Evolutionary conservation across 37 sponge, comb jelly and placozoan species (phyloP).

Genomic region (Cliona cf. orientalis): DNA sequence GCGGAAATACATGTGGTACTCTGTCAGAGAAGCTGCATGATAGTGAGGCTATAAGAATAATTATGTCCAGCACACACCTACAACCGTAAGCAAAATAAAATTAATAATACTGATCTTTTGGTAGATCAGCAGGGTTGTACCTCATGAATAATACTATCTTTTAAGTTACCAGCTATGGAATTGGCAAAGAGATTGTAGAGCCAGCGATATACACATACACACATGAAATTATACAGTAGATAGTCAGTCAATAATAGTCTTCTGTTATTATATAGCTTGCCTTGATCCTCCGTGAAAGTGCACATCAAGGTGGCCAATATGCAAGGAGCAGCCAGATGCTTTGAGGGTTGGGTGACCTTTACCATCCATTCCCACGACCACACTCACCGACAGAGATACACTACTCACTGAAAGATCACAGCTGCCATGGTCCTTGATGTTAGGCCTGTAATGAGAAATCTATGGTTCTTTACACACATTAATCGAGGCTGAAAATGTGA

Average conservation of each 20-base stretch:
- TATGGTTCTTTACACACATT: no score
- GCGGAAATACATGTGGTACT: no score
- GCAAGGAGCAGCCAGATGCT: conserved; percentile 58
- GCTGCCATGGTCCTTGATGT: conserved; percentile 75
- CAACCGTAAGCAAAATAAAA: no score
- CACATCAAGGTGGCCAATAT: conserved; percentile 77
- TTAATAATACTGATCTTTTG: no score
- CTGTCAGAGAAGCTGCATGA: no score
- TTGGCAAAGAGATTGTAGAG: conserved; percentile 85
- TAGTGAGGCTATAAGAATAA: no score
- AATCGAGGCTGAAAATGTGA: no score
- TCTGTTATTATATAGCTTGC: no score
- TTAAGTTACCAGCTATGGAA: conserved; percentile 68
- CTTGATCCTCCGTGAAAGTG: conserved; percentile 91
- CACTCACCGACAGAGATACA: conserved; percentile 52
- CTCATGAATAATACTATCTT: conserved; percentile 68
- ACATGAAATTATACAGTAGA: no score
- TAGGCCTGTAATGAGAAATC: conserved; percentile 82
- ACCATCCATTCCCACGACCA: conserved; percentile 54
- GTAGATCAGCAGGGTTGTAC: no score
- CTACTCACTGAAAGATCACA: conserved; percentile 62
- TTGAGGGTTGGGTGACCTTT: conserved; percentile 80
- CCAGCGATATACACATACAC: conserved; percentile 59
- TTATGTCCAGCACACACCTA: no score
- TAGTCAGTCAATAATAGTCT: no score